Evolutionary conservation across 2,888 invertebrate species (phyloP).

Genomic region (Agonopterix alstromeriana): DNA sequence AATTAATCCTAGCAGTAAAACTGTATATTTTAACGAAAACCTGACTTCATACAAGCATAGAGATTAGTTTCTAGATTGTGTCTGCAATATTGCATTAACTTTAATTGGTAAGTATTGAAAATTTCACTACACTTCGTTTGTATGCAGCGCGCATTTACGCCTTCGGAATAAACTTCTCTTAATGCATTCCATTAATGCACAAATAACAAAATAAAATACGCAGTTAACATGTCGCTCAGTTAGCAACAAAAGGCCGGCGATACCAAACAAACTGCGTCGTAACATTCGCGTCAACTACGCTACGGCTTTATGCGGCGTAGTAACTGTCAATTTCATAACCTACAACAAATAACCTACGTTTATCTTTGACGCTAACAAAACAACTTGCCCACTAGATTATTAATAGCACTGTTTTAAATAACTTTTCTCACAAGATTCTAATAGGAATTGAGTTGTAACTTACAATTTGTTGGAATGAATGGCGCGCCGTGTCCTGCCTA

Average conservation of each 20-base stretch:
- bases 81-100: too few relatives aligned
- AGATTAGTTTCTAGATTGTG: too few relatives aligned
- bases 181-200: not conserved
- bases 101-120: too few relatives aligned
- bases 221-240: slow-evolving; percentile 49
- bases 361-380: too few relatives aligned
- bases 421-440: slow-evolving; percentile 37
- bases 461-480: slow-evolving; percentile 33
- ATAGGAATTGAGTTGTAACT: slow-evolving; percentile 30
- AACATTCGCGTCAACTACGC: slow-evolving; percentile 32
- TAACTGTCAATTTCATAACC: slow-evolving; percentile 52
- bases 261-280: slow-evolving; percentile 60
- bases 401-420: slow-evolving; percentile 11
- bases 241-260: slow-evolving; percentile 65
- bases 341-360: slow-evolving; percentile 31
- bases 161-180: too few relatives aligned
- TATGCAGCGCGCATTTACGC: too few relatives aligned
- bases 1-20: too few relatives aligned
- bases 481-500: slow-evolving; percentile 41
- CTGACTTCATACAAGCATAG: too few relatives aligned
- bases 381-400: too few relatives aligned
- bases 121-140: too few relatives aligned
- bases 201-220: slow-evolving; percentile 42
- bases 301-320: slow-evolving; percentile 54
- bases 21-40: too few relatives aligned